A percentile compares a stretch with the other conserved stretches of the same genome.
These are phyloP conservation scores for Ursus arctos DNA, from an alignment of 2,113 vertebrate genomes.

Conservation along the genomic window DNA sequence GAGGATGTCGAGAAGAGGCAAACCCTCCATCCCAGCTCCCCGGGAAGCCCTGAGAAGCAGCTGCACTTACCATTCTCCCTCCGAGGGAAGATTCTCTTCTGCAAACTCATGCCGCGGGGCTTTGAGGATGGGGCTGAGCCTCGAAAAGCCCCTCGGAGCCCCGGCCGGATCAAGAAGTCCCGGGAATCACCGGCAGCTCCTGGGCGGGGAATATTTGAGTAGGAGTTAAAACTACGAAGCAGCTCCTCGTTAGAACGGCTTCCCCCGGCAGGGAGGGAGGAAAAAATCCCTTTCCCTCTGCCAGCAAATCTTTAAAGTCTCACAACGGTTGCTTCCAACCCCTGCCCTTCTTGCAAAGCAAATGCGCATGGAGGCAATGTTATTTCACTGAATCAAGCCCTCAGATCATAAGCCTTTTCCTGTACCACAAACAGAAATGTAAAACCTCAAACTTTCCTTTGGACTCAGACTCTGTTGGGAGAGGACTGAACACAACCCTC, in stretches of 20 bases:
- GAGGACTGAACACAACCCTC: constrained; percentile 79
- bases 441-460: constrained; percentile 88
- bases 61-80: constrained; percentile 87
- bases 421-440: constrained; percentile 87
- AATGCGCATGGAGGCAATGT: constrained; percentile 88
- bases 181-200: constrained; percentile 67
- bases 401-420: constrained; percentile 87
- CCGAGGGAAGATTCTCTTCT: constrained; percentile 79
- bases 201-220: constrained; percentile 74
- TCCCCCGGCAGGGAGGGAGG: constrained; percentile 84
- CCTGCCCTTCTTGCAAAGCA: constrained; percentile 86
- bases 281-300: constrained; percentile 81
- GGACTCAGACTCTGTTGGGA: constrained; percentile 75
- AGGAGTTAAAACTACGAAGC: constrained; percentile 80
- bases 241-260: constrained; percentile 81
- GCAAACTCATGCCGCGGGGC: constrained; percentile 75
- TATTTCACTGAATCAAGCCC: constrained; percentile 88
- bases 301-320: constrained; percentile 89
- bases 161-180: constrained; percentile 25
- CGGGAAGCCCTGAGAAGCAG: not conserved
- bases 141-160: not conserved
- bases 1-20: not conserved
- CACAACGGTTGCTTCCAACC: constrained; percentile 88
- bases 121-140: constrained; percentile 5
- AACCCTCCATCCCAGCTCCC: not conserved